phyloP scores from a whole-genome alignment of 2,113 vertebrate species.

The Equus quagga region DNA sequence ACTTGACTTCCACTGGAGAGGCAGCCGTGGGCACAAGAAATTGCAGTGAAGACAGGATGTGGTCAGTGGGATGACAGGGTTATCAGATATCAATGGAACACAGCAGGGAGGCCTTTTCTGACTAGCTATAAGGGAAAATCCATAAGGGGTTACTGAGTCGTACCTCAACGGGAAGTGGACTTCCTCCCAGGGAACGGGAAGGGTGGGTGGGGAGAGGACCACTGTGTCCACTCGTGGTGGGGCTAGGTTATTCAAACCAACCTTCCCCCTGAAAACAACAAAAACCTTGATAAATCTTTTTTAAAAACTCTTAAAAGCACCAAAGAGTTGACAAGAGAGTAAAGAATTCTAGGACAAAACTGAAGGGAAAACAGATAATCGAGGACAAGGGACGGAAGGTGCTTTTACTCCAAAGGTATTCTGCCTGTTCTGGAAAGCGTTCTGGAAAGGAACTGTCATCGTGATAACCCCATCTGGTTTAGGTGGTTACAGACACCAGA shows the following conservation, averaged over 20 bases:
- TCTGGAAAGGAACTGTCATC: constrained; percentile 14
- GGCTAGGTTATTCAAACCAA: not conserved
- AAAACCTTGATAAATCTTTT: not conserved
- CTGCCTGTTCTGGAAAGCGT: not conserved
- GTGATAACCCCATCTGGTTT: not conserved
- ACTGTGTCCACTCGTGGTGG: not conserved
- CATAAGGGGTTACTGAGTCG: not conserved
- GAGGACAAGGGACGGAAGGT: not conserved
- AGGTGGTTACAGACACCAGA: not conserved
- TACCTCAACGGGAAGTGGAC: not conserved
- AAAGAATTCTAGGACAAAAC: not conserved
- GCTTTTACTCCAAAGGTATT: not conserved
- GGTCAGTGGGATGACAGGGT: not conserved
- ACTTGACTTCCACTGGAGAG: not conserved
- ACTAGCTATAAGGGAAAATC: not conserved
- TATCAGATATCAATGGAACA: not conserved
- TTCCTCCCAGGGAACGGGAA: not conserved
- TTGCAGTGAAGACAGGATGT: not conserved
- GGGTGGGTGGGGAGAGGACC: not conserved
- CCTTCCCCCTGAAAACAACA: not conserved
- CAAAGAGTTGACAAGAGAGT: not conserved
- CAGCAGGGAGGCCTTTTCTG: not conserved
- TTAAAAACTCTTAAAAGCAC: not conserved
- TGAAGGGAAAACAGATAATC: not conserved
- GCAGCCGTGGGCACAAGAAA: not conserved